Percentiles rank a stretch among this genome's conserved stretches.
These are phyloP conservation scores for Norana najaformis DNA, from an alignment of 2,888 invertebrate species.

Conservation along the genomic window DNA sequence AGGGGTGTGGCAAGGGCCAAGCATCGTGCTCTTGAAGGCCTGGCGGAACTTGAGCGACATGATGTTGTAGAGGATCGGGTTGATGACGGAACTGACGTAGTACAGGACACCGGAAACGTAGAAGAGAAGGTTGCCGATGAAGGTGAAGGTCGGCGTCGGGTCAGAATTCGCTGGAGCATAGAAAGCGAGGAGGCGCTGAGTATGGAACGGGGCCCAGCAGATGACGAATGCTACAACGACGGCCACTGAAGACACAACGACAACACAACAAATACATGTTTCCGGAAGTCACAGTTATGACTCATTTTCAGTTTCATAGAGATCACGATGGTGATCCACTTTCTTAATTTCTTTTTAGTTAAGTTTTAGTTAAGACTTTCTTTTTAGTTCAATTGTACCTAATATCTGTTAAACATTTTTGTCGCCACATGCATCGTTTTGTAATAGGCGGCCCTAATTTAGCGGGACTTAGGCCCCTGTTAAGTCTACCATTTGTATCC, in stretches of 20 bases:
- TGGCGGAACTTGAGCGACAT: conserved; percentile 84
- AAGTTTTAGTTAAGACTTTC: too few relatives aligned
- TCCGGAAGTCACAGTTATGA: too few relatives aligned
- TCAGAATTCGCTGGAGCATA: conserved; percentile 61
- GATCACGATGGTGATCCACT: background rate
- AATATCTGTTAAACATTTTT: too few relatives aligned
- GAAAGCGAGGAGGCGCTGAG: conserved; percentile 70
- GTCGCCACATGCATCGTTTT: too few relatives aligned
- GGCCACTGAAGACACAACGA: conserved; percentile 49
- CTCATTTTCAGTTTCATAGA: too few relatives aligned
- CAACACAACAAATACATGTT: too few relatives aligned
- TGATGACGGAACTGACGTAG: conserved; percentile 88
- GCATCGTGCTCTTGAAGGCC: conserved; percentile 27
- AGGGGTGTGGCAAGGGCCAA: background rate
- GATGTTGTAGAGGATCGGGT: conserved; percentile 88
- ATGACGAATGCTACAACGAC: conserved; percentile 59
- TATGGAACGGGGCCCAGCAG: conserved; percentile 61
- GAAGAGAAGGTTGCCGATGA: conserved; percentile 71
- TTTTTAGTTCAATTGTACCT: too few relatives aligned
- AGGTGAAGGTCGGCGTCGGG: background rate
- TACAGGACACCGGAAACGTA: conserved; percentile 87
- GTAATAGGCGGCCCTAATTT: too few relatives aligned
- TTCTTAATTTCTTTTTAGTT: too few relatives aligned
- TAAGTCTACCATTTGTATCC: too few relatives aligned
- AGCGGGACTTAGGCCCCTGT: too few relatives aligned